Conservation (phyloP, 2,888 invertebrate genomes). For the Quadroppia sp. region DNA sequence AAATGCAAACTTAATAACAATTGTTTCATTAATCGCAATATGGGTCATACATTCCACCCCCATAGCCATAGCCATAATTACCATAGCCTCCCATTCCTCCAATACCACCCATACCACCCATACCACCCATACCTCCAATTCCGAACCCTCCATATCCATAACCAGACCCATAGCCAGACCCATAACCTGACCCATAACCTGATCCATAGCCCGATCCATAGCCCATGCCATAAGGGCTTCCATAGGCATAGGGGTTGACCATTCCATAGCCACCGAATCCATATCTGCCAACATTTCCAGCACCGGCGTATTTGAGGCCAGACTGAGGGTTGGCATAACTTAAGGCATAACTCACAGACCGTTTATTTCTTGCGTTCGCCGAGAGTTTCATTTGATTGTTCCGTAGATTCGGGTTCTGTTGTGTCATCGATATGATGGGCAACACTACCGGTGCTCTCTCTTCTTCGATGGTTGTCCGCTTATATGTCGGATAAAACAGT, state of each 20-base stretch:
- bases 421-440: too few species aligned
- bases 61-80: constrained; percentile 1
- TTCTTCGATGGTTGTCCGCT: too few species aligned
- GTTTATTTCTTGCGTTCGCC: too few species aligned
- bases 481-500: too few species aligned
- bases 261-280: neutral
- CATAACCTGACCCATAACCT: neutral
- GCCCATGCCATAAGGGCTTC: neutral
- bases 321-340: too few species aligned
- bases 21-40: neutral
- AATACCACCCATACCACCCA: neutral
- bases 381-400: too few species aligned
- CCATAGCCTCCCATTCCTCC: neutral
- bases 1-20: too few species aligned
- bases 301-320: too few species aligned
- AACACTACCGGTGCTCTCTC: too few species aligned
- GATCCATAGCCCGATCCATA: neutral
- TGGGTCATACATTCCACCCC: neutral
- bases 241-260: neutral
- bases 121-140: neutral
- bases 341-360: too few species aligned
- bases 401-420: too few species aligned
- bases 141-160: neutral
- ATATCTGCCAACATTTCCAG: too few species aligned
- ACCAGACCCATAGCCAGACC: neutral